Base-by-base conservation (phyloP, 2,888 invertebrate genomes). In the Tromatobia lineatoria region DNA sequence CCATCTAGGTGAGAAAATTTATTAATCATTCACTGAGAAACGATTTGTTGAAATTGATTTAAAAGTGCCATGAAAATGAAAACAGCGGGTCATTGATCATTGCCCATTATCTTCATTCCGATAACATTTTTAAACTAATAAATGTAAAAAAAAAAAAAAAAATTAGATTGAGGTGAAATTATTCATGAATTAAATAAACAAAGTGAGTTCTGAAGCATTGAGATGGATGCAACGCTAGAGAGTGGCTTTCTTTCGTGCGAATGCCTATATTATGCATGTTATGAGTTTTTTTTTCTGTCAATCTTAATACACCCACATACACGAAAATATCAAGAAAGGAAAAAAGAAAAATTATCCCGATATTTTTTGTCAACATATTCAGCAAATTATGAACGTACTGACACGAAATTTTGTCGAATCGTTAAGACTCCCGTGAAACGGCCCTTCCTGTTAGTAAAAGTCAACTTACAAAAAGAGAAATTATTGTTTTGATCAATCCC, bases 211-310 rank as follows among this genome's bases (percentile, higher is more conserved):
- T 1, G 10, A 38, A 38, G 38, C 38, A 38, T 10, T 10, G 38
- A 38, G 38, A 8, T 38, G 10, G 38, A 38, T 38, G 38, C 38
- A 38, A 38, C 38, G 10, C 10, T 38, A 20, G 38, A 15, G 64
- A 38, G 11, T 3, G 15, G 20, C 25, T 64, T 64, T 64, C 23
- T 59, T 34, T n/a, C 57, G 57, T 73, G 59, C 20, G 38, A 59
- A 73, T 23, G 50, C 34, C 20, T 50, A 78, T 57, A 59, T 38
- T 66, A 45, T 67, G 64, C 45, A 29, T 18, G 45, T 42, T 57
- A 59, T 15, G 23, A 45, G 64, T 34, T 42, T 47, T 61, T 50
- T 2, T 47, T 47, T 34, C 2, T 15, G 20, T n/a, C 6, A 61
- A 64, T 52, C n/a, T 18, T 64, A 47, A 47, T 75, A 23, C n/a